Evolutionary conservation across 1,140 invertebrate species (phyloP).

Genomic region (Micrasema minimum): DNA sequence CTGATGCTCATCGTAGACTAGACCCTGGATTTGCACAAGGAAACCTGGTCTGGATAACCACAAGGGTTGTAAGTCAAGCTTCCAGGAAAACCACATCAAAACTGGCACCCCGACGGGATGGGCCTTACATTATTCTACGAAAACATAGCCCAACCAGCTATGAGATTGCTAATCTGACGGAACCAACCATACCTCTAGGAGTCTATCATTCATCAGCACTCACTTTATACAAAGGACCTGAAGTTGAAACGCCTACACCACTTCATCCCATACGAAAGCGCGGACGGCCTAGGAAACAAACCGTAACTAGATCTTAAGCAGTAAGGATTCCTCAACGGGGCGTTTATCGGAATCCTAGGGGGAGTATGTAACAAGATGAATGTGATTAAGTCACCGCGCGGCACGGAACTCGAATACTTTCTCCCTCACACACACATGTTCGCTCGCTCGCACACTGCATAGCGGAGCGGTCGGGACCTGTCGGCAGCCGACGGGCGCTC

Average conservation of each 20-base stretch:
- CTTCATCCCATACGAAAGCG: too few relatives aligned
- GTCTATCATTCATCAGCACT: not conserved
- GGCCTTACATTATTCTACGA: not conserved
- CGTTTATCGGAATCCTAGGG: too few relatives aligned
- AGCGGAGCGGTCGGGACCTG: too few relatives aligned
- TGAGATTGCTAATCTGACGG: not conserved
- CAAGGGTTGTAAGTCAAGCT: not conserved
- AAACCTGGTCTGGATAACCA: not conserved
- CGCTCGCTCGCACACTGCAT: too few relatives aligned
- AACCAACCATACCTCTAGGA: not conserved
- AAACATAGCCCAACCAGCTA: not conserved
- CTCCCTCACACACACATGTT: too few relatives aligned
- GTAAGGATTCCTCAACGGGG: not conserved
- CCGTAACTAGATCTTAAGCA: not conserved
- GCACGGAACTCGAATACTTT: too few relatives aligned
- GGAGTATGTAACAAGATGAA: too few relatives aligned
- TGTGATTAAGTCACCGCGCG: too few relatives aligned
- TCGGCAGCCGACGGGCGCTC: too few relatives aligned
- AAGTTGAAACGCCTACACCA: too few relatives aligned
- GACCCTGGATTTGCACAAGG: not conserved
- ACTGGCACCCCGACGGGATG: not conserved
- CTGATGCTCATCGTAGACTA: not conserved
- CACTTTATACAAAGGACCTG: not conserved
- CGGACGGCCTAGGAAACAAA: too few relatives aligned
- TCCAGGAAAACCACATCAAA: not conserved